phyloP scores from a whole-genome alignment of 92 coral and sea anemone species.

The Pocillopora meandrina region DNA sequence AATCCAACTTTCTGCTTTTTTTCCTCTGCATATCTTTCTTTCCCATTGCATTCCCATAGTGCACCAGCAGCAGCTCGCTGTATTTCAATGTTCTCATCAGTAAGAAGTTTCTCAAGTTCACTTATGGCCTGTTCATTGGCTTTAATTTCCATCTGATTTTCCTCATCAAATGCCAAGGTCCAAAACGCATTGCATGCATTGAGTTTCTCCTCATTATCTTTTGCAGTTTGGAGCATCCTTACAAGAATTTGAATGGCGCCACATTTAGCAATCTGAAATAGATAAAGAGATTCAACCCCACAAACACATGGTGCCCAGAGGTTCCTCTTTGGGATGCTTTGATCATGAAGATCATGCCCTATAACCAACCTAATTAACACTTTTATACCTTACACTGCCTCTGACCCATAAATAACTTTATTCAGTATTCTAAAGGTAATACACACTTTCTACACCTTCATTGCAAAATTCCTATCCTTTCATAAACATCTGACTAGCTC shows the following conservation, averaged over 20 bases:
- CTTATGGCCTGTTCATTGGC: slow-evolving; percentile 30
- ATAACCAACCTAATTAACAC: no score
- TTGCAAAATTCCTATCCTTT: no score
- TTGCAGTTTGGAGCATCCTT: slow-evolving; percentile 57
- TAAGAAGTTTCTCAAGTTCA: slow-evolving; percentile 54
- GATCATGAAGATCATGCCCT: no score
- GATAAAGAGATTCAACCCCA: background rate
- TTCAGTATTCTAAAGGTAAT: no score
- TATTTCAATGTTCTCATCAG: slow-evolving; percentile 35
- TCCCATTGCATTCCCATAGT: slow-evolving; percentile 83
- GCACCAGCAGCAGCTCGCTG: slow-evolving; percentile 74
- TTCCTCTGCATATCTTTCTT: slow-evolving; percentile 44
- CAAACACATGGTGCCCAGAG: background rate
- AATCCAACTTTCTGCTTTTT: background rate
- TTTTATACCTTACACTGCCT: no score
- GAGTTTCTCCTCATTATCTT: slow-evolving; percentile 54
- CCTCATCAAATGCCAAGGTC: slow-evolving; percentile 79
- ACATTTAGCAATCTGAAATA: slow-evolving; percentile 61
- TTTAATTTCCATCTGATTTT: slow-evolving; percentile 51
- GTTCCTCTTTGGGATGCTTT: no score
- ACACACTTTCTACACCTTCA: no score
- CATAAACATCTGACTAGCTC: no score
- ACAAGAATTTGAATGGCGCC: slow-evolving; percentile 77
- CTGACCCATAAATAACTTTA: no score
- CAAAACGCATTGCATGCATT: slow-evolving; percentile 60